Evolutionary conservation across 2,888 invertebrate species (phyloP), one percentile per base, ranked within the genome.

Genomic region (Sphinx pinastri): DNA sequence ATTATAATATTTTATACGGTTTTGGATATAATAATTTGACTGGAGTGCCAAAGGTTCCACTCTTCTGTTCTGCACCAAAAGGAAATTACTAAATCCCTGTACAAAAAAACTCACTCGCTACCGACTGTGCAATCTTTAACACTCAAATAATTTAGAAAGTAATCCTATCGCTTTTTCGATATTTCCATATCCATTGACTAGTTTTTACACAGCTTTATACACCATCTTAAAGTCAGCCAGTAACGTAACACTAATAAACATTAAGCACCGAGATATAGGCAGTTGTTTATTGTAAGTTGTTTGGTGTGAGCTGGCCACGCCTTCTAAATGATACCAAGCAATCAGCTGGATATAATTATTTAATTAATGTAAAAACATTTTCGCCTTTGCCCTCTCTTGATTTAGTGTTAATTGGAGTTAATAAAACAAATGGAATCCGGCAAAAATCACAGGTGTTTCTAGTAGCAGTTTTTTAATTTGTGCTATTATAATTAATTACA

Each of bases 231-330:
- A 63, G 25, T 25, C 0, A 63, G 2, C 63, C 47, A 63, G 19
- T 49, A 45, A 49, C 49, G 63, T 49, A 60, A 47, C 16, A 2
- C 63, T 7, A 49, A 5, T 2, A 13, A 13, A 14, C 11, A 2
- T 13, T 49, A 12, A 49, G 19, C 19, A 49, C 19, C n/a, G 63
- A 47, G 6, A 4, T n/a, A 6, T 63, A 25, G 11, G 25, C 16
- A 70, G 7, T 57, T 70, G 76, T 81, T 81, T 81, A 78, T 76
- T 78, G 84, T 89, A 92, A 92, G 92, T 92, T 81, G 81, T 84
- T 81, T 86, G 88, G 92, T 89, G 92, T 92, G 91, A 92, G 90
- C 75, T 80, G 73, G 77, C 89, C 91, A 88, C 92, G 89, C 92
- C 91, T 79, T 71, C 81, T 75, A 75, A 83, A 83, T 85, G 85